phyloP scores from a whole-genome alignment of 2,797 vertebrate genomes.

The Brachyalestes nurse region DNA sequence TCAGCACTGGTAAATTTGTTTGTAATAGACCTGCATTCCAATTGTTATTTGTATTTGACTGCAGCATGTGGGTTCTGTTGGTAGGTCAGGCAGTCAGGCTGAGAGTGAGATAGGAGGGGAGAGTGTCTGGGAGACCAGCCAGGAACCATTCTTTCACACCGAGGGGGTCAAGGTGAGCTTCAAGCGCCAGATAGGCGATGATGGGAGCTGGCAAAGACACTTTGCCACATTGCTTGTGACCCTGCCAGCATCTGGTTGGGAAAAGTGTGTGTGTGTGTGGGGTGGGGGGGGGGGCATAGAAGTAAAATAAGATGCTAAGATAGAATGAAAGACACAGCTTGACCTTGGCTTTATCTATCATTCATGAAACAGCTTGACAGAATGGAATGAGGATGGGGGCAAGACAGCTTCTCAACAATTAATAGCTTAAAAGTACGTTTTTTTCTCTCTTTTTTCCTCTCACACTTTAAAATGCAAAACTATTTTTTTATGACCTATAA shows the following conservation, averaged over 20 bases:
- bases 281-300: not conserved
- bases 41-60: slow-evolving; percentile 53
- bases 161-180: slow-evolving; percentile 70
- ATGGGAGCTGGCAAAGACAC: slow-evolving; percentile 38
- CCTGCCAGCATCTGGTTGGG: slow-evolving; percentile 47
- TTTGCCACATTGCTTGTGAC: slow-evolving; percentile 27
- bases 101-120: slow-evolving; percentile 27
- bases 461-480: no score
- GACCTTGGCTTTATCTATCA: slow-evolving; percentile 71
- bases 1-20: slow-evolving; percentile 50
- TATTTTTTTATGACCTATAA: not conserved
- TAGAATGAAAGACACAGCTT: slow-evolving; percentile 41
- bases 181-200: slow-evolving; percentile 54
- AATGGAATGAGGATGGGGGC: slow-evolving; percentile 52
- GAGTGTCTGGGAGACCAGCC: slow-evolving; percentile 52
- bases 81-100: slow-evolving; percentile 3
- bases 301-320: slow-evolving; percentile 4
- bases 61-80: slow-evolving; percentile 24
- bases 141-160: slow-evolving; percentile 37
- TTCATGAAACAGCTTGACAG: slow-evolving; percentile 61
- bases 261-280: not conserved
- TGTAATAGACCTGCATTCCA: slow-evolving; percentile 41
- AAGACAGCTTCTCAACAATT: slow-evolving; percentile 58
- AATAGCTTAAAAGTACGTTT: slow-evolving; percentile 58
- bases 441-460: not conserved